A percentile compares a stretch with the other conserved stretches of the same genome.
Evolutionary conservation across 2,113 vertebrate genomes (phyloP).

Genomic region (Podilymbus podiceps): DNA sequence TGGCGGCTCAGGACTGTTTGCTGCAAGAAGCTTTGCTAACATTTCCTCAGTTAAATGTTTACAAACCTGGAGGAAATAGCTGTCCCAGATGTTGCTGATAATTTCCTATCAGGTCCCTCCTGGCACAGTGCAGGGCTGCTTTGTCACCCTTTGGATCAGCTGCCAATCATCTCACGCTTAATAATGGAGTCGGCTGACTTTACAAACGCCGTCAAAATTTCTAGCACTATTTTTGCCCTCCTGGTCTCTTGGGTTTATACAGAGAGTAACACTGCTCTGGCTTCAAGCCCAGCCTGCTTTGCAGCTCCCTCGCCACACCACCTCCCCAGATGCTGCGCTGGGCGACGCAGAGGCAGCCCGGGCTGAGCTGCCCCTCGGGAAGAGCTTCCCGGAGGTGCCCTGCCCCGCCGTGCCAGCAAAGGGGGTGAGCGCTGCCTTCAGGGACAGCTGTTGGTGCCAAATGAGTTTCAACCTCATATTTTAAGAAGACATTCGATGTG

Average conservation of each 20-base stretch:
- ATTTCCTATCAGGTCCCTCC: not conserved
- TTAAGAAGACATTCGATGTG: conserved; percentile 3
- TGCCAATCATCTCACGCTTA: not conserved
- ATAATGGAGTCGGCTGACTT: not conserved
- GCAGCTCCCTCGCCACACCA: not conserved
- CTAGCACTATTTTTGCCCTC: not conserved
- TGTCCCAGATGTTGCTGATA: conserved; percentile 15
- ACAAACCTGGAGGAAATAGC: not conserved
- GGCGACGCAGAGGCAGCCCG: not conserved
- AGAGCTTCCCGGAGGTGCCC: not conserved
- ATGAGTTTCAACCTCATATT: conserved; percentile 31
- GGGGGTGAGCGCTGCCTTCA: not conserved
- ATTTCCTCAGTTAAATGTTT: not conserved
- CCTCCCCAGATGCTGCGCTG: not conserved
- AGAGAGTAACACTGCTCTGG: not conserved
- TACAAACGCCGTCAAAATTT: not conserved
- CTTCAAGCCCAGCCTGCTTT: not conserved
- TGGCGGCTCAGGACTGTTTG: not conserved
- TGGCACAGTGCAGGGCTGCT: not conserved
- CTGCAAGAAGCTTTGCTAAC: not conserved
- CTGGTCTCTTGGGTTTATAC: not conserved
- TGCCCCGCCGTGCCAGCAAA: not conserved
- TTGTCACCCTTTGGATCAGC: not conserved
- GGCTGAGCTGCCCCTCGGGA: not conserved
- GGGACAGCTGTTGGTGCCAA: not conserved